These are phyloP conservation scores for Erythrocebus patas DNA, from an alignment of 2,113 vertebrate species.

Conservation along the genomic window DNA sequence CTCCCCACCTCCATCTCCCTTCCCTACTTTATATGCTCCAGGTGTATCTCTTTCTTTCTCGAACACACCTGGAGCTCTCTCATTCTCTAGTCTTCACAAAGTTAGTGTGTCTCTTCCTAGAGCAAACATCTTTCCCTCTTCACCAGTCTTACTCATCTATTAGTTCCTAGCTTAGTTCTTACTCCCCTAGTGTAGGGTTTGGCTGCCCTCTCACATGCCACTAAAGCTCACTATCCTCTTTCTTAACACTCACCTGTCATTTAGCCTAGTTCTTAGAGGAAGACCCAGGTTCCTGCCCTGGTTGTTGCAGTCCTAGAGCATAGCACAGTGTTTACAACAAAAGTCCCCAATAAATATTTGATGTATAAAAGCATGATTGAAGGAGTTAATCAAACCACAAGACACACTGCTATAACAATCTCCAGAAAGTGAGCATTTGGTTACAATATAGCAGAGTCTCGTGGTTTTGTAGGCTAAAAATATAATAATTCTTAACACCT, in stretches of 20 bases:
- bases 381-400: not conserved
- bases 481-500: conserved; percentile 27
- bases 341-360: not conserved
- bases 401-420: not conserved
- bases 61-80: not conserved
- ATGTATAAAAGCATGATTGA: not conserved
- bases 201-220: not conserved
- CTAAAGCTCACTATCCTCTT: not conserved
- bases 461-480: not conserved
- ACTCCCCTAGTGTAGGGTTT: not conserved
- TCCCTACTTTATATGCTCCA: not conserved
- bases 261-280: not conserved
- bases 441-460: not conserved
- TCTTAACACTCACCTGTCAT: not conserved
- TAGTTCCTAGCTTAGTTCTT: not conserved
- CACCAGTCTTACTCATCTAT: not conserved
- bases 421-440: not conserved
- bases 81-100: not conserved
- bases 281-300: not conserved
- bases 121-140: not conserved
- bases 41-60: not conserved
- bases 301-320: not conserved
- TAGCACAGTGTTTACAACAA: not conserved
- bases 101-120: not conserved
- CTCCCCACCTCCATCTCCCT: too few species aligned